Evolutionary conservation across 2,888 invertebrate genomes (phyloP).

Genomic region (Dioctria linearis): DNA sequence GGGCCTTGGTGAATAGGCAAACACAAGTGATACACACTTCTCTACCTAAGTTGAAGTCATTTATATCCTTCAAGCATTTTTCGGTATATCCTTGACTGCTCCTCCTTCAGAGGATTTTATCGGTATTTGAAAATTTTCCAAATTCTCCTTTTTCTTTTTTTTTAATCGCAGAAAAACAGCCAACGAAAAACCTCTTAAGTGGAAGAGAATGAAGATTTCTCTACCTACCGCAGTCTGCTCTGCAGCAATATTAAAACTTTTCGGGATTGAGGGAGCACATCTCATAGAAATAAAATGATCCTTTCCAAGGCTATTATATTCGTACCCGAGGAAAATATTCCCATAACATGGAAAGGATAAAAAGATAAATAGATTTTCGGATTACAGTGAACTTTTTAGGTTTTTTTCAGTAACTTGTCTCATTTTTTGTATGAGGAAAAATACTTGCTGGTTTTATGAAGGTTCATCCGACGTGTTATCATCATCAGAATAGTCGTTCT

Average conservation of each 20-base stretch:
- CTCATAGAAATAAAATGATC: constrained; percentile 36
- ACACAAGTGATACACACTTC: neutral
- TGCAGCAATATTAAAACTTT: neutral
- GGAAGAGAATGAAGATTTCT: neutral
- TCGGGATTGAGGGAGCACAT: neutral
- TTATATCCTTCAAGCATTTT: neutral
- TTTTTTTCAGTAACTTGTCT: too few relatives aligned
- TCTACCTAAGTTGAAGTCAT: neutral
- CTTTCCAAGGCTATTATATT: neutral
- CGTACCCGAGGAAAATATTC: constrained; percentile 22
- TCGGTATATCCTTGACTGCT: neutral
- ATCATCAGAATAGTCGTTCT: too few relatives aligned
- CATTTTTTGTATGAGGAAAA: too few relatives aligned
- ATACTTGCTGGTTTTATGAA: too few relatives aligned
- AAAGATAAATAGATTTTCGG: neutral
- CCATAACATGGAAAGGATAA: neutral
- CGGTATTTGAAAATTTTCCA: constrained; percentile 10
- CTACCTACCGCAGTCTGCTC: constrained; percentile 39
- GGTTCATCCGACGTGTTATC: too few relatives aligned
- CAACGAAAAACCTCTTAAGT: neutral
- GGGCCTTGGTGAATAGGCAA: neutral
- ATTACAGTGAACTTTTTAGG: neutral
- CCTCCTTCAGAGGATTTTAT: neutral
- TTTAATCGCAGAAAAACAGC: constrained; percentile 13
- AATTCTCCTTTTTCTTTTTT: neutral